Evolutionary conservation across 2,113 vertebrate genomes (phyloP), one percentile per base, ranked within the genome.

Genomic region (Apodemus sylvaticus): DNA sequence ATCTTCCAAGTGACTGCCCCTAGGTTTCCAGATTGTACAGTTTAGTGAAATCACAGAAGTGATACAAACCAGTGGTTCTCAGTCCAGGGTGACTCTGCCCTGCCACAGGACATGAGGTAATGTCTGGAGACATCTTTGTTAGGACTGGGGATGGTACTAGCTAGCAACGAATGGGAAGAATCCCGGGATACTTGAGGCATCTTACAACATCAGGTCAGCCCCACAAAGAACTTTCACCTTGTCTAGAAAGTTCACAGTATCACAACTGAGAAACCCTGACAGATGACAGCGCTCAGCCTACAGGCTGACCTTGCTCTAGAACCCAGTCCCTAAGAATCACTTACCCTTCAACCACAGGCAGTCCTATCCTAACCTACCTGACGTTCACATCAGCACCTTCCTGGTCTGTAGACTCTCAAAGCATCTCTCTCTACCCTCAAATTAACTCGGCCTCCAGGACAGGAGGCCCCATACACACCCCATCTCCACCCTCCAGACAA

Each of bases 141-240:
- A 53, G 58, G 45, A 9, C 16, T 26, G 7, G 36, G 55, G 34
- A 39, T 26, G n/a, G 64, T 90, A 60, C 60, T 45, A 48, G 68
- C 58, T 39, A 48, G 68, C 51, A 60, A 70, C 8, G n/a, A 58
- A 36, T 77, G n/a, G 81, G 83, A 86, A 94, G 73, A 95, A 94
- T 55, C 14, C 16, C 79, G 10, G 10, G 58, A 31, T 53, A 53
- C 55, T 90, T 71, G 39, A 86, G 83, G 71, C 24, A 51, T 36
- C 42, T 48, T 95, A 31, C 0, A 45, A 2, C 26, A 53, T 64
- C 11, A 94, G 34, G 39, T 8, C 51, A 66, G 58, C 5, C 22
- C 19, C 3, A 6, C 62, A 4, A 55, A 22, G 53, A 94, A 94
- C 79, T 42, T 45, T 86, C 48, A 74, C 55, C 73, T 81, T 70